Base-by-base conservation (phyloP, 2,797 vertebrate species). In the Sebastolobus altivelis region DNA sequence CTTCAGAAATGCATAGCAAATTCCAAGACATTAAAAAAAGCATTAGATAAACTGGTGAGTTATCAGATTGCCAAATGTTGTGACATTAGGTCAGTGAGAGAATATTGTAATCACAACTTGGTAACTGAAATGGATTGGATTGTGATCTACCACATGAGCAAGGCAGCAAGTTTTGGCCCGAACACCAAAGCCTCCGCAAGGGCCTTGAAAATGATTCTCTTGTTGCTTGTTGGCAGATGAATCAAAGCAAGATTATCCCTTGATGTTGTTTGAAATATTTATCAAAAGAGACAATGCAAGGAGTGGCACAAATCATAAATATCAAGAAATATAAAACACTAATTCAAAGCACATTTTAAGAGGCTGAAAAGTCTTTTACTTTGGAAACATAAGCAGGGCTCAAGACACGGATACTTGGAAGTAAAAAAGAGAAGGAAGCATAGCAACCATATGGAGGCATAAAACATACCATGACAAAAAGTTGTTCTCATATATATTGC, bases 291-390 rank as follows among this genome's bases (percentile, higher is more conserved):
- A 96, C 95, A 96, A 95, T 92, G 82, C 89, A 89, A 95, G 94
- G 94, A 95, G 95, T 94, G 95, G 94, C 94, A 94, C 94, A 95
- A 96, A 96, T 95, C 95, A 94, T 96, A 95, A 94, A 95, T 95
- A 96, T 95, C 94, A 93, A 95, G 91, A 93, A 94, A 93, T 94
- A 94, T 94, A 93, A 95, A 94, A 93, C 83, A 56, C 80, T 95
- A 95, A 96, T 92, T 84, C 77, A 72, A 94, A 96, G 93, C 95
- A 96, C 91, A 95, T 95, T 95, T 89, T 73, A 88, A 86, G 69
- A 72, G 84, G 85, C 82, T 75, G 61, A 93, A 77, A 89, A 84
- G 49, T 69, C 82, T 88, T 87, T 87, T 46, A 81, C 90, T 90
- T 86, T 80, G 88, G 90, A 90, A 89, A 89, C 84, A 83, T 65